Evolutionary conservation across 2,888 invertebrate genomes (phyloP).

Genomic region (Hesperia comma): DNA sequence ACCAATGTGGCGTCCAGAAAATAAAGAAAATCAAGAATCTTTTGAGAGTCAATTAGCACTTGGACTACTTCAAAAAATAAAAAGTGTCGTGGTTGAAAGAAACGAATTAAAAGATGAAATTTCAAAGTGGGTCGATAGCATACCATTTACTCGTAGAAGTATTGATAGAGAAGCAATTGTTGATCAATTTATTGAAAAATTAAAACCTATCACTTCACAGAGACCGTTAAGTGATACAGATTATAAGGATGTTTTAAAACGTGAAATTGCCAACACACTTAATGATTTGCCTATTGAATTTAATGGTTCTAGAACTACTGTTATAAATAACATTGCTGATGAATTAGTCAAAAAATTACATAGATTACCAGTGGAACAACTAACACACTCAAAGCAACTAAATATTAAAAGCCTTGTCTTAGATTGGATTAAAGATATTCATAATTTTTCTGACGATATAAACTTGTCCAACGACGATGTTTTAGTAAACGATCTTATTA

Average conservation of each 20-base stretch:
- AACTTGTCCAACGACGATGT: conserved; percentile 36
- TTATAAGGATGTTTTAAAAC: conserved; percentile 24
- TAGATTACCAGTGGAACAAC: conserved; percentile 5
- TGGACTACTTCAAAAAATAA: conserved; percentile 41
- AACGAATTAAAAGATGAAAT: conserved; percentile 22
- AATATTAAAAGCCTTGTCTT: conserved; percentile 8
- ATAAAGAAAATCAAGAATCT: conserved; percentile 43
- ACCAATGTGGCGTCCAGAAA: conserved; percentile 56
- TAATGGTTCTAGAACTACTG: neutral
- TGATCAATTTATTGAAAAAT: conserved; percentile 1
- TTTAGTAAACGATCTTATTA: conserved; percentile 22
- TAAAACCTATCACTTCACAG: neutral
- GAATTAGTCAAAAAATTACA: conserved; percentile 1
- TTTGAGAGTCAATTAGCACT: conserved; percentile 50
- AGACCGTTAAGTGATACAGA: conserved; percentile 8
- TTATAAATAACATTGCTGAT: conserved; percentile 18
- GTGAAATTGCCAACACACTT: conserved; percentile 7
- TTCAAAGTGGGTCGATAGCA: conserved; percentile 18
- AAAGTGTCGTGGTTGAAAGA: neutral
- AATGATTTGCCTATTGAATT: conserved; percentile 21
- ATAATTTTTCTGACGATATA: conserved; percentile 32
- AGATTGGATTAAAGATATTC: conserved; percentile 36
- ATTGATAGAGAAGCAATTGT: conserved; percentile 13
- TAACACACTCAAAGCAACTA: neutral
- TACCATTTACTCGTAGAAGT: neutral